Percentiles rank a stretch among this genome's conserved stretches.
phyloP scores from a whole-genome alignment of 2,797 vertebrate genomes.

The Vipera latastei region DNA sequence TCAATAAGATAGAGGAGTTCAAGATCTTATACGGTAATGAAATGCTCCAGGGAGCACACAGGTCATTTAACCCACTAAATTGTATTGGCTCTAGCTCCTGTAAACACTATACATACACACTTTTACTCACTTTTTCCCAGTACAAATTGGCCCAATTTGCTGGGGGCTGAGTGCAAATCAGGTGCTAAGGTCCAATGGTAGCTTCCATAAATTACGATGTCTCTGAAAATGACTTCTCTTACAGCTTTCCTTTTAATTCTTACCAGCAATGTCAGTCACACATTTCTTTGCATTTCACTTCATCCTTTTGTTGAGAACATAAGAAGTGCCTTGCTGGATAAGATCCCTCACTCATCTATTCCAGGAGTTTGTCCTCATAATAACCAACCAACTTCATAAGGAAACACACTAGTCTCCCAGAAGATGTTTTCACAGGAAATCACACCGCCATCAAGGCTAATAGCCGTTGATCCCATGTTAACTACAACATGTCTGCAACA shows the following conservation, averaged over 20 bases:
- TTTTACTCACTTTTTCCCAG: neutral
- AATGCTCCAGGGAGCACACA: neutral
- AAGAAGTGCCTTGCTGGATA: neutral
- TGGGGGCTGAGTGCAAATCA: neutral
- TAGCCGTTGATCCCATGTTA: neutral
- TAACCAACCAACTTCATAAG: neutral
- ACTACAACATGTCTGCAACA: neutral
- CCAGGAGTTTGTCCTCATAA: neutral
- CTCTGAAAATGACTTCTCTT: neutral
- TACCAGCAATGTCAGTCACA: neutral
- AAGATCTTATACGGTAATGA: neutral
- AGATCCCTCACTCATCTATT: neutral
- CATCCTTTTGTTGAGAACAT: neutral
- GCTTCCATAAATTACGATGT: neutral
- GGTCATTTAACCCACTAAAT: neutral
- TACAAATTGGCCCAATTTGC: neutral
- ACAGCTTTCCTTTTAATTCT: neutral
- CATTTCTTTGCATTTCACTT: neutral
- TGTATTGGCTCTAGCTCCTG: neutral
- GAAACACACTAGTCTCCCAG: neutral
- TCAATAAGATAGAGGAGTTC: neutral
- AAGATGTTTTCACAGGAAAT: neutral
- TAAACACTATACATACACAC: neutral
- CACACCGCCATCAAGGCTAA: neutral
- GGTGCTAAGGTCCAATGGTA: neutral